Evolutionary conservation across 2,888 invertebrate species (phyloP), one percentile per base, ranked within the genome.

Genomic region (Minunthozetes semirufus): DNA sequence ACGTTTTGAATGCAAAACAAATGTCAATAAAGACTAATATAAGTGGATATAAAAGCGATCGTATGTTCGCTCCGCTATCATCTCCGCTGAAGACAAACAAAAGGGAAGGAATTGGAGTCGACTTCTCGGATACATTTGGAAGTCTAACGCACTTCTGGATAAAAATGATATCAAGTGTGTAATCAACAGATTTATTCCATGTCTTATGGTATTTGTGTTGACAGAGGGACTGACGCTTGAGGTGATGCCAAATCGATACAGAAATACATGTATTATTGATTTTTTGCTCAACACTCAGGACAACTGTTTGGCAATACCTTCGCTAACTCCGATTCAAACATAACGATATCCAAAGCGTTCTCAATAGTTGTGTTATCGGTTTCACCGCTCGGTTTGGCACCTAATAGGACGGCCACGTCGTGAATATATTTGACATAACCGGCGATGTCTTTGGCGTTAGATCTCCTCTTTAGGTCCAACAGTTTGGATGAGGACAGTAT

Each of bases 241-340:
- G 19, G 56, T 56, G 25, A 22, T 19, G 11, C 25, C 22, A 5
- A 56, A 13, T 13, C 22, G 9, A 56, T 22, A 17, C 25, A 15
- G 1, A 3, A 11, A 33, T 33, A 5, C n/a, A 22, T 56, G 5
- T 19, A 56, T n/a, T n/a, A n/a, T 56, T 56, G 11, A 56, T 13
- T 22, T 19, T 50, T 50, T 48, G 15, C 13, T 42, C 42, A 9
- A 42, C 42, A 53, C 17, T 53, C 5, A 19, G 56, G 25, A 9
- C 9, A 56, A 19, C 5, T 56, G 25, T 56, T n/a, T 59, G 15
- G 5, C 9, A 27, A 70, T 46, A 70, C 70, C 46, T 70, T 70
- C 15, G 70, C 70, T 46, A 70, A 46, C 42, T 70, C 70, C 19
- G 70, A 46, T 22, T 70, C 70, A 70, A 70, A 70, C 70, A 19